Percentiles rank a stretch among this genome's conserved stretches.
phyloP scores from a whole-genome alignment of 2,113 vertebrate species.

The Uropsilus gracilis region DNA sequence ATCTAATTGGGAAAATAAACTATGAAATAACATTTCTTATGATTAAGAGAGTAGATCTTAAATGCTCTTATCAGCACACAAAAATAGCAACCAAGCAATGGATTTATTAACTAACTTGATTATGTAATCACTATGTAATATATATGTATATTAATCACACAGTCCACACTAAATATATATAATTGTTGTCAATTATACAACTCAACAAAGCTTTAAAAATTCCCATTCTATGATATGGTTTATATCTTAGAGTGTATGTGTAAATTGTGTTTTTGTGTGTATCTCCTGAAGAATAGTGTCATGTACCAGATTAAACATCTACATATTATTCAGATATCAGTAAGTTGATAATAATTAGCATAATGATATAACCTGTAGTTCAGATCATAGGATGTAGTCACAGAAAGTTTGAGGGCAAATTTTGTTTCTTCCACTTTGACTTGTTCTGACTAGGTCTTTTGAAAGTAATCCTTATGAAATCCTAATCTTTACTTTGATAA shows the following conservation, averaged over 20 bases:
- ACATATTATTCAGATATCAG: not conserved
- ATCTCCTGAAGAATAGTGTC: not conserved
- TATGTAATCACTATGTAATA: not conserved
- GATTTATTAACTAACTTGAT: not conserved
- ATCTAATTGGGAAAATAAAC: not conserved
- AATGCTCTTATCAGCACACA: not conserved
- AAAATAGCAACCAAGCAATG: not conserved
- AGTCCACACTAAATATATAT: not conserved
- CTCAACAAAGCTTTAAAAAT: not conserved
- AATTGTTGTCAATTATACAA: not conserved
- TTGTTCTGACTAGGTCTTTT: not conserved
- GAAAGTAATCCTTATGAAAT: not conserved
- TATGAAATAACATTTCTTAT: not conserved
- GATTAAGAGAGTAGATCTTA: constrained; percentile 2
- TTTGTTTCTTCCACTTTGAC: not conserved
- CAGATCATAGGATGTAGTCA: not conserved
- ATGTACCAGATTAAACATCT: not conserved
- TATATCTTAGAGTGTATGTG: not conserved
- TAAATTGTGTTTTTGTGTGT: not conserved
- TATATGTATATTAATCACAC: not conserved
- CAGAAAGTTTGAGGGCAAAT: not conserved
- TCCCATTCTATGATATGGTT: not conserved
- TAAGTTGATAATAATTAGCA: not conserved
- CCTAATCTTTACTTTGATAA: not conserved
- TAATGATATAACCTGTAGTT: not conserved